Evolutionary conservation across 2,888 invertebrate genomes (phyloP).

Genomic region (Eupsilia transversa): DNA sequence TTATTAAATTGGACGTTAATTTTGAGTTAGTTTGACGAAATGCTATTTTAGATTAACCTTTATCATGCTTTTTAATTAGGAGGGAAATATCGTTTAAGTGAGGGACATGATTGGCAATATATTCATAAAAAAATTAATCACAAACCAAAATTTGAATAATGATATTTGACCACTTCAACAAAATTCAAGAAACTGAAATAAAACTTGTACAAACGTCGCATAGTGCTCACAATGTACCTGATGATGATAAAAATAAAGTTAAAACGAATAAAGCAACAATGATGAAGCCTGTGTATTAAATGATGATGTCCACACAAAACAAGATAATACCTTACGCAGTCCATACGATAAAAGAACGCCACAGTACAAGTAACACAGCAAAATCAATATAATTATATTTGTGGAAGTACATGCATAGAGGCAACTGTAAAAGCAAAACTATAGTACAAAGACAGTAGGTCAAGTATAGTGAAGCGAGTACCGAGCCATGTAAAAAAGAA

Average conservation of each 20-base stretch:
- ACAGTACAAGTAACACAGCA: constrained; percentile 37
- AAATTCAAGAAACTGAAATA: constrained; percentile 13
- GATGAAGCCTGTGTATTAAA: constrained; percentile 41
- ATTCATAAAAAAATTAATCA: constrained; percentile 14
- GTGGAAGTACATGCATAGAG: constrained; percentile 51
- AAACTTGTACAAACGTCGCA: constrained; percentile 9
- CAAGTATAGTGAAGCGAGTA: constrained; percentile 54
- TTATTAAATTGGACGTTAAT: constrained; percentile 47
- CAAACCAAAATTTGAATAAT: constrained; percentile 5
- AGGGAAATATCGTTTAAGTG: constrained; percentile 9
- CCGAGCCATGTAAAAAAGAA: constrained; percentile 37
- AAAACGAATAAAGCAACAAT: constrained; percentile 53
- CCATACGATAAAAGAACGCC: constrained; percentile 27
- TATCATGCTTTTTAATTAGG: constrained; percentile 36
- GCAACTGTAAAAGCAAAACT: constrained; percentile 25
- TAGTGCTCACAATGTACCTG: constrained; percentile 19
- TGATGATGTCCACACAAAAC: constrained; percentile 36
- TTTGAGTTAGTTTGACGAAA: background rate
- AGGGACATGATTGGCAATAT: background rate
- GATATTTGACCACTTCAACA: background rate
- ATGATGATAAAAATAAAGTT: constrained; percentile 19
- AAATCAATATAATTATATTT: constrained; percentile 32
- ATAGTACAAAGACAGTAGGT: constrained; percentile 20
- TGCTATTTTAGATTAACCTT: background rate
- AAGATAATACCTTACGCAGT: constrained; percentile 31